A percentile compares a stretch with the other conserved stretches of the same genome.
Conservation (phyloP, 2,888 invertebrate species). For the Tridacna crocea region DNA sequence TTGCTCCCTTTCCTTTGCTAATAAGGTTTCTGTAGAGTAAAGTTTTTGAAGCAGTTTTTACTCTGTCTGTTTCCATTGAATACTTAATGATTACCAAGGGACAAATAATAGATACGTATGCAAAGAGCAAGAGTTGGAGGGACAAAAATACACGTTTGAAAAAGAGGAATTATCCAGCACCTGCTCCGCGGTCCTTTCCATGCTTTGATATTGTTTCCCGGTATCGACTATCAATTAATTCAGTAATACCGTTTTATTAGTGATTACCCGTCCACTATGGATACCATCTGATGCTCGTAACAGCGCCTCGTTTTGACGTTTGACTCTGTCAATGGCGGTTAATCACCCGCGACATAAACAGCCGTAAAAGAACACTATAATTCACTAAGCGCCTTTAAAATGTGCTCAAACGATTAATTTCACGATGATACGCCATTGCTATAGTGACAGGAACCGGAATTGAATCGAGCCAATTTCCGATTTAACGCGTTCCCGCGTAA, state of each 20-base stretch:
- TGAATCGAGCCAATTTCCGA: constrained; percentile 53
- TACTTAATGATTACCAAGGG: no score
- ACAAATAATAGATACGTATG: no score
- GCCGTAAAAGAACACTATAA: constrained; percentile 65
- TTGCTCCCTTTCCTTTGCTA: no score
- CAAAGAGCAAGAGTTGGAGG: no score
- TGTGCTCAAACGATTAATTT: constrained; percentile 60
- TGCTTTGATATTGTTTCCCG: not conserved
- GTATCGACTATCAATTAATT: constrained; percentile 18
- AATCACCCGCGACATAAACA: constrained; percentile 58
- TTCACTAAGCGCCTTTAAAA: constrained; percentile 65
- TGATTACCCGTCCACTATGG: constrained; percentile 11
- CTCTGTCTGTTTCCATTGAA: no score
- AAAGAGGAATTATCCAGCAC: no score
- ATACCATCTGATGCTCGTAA: constrained; percentile 21
- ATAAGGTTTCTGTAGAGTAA: no score
- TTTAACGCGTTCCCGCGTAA: constrained; percentile 55
- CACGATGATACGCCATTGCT: constrained; percentile 52
- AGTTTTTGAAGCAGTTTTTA: no score
- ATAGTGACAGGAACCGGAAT: constrained; percentile 58
- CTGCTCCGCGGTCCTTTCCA: not conserved
- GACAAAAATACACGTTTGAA: no score
- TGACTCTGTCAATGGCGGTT: constrained; percentile 47
- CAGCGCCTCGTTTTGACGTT: constrained; percentile 19
- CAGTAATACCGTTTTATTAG: constrained; percentile 26